These are phyloP conservation scores for Podarcis cretensis DNA, from an alignment of 2,113 vertebrate genomes.

Conservation along the genomic window DNA sequence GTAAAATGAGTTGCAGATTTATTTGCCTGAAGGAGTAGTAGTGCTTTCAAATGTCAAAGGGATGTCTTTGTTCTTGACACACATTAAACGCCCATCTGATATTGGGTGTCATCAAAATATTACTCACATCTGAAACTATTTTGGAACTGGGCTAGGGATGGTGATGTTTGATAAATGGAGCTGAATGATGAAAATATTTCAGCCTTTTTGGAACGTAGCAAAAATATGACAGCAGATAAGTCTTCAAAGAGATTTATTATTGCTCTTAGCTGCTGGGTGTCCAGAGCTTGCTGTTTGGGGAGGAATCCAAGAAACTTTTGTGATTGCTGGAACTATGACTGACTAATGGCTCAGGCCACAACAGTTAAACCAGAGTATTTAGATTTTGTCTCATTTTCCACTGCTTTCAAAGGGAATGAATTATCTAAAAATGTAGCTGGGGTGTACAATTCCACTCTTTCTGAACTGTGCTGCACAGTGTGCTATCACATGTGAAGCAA, in stretches of 20 bases:
- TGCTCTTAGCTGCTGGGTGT: slow-evolving; percentile 66
- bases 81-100: neutral
- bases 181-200: slow-evolving; percentile 60
- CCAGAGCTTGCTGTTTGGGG: neutral
- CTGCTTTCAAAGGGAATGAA: neutral
- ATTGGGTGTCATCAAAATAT: slow-evolving; percentile 9
- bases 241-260: slow-evolving; percentile 70
- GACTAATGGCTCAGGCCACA: neutral
- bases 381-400: neutral
- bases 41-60: neutral
- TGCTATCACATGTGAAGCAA: neutral
- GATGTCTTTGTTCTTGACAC: slow-evolving; percentile 7
- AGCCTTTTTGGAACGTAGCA: slow-evolving; percentile 53
- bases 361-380: neutral
- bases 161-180: slow-evolving; percentile 66
- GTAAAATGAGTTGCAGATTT: neutral
- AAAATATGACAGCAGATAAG: slow-evolving; percentile 53
- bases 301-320: neutral
- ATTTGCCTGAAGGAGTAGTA: neutral
- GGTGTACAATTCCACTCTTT: neutral
- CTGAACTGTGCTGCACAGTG: neutral
- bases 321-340: neutral
- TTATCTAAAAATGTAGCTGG: neutral
- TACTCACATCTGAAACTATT: slow-evolving; percentile 64
- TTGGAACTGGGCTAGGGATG: slow-evolving; percentile 43